Evolutionary conservation across 92 coral and sea anemone genomes (phyloP), one percentile per base, ranked within the genome.

Genomic region (Phenganax stokvisi): DNA sequence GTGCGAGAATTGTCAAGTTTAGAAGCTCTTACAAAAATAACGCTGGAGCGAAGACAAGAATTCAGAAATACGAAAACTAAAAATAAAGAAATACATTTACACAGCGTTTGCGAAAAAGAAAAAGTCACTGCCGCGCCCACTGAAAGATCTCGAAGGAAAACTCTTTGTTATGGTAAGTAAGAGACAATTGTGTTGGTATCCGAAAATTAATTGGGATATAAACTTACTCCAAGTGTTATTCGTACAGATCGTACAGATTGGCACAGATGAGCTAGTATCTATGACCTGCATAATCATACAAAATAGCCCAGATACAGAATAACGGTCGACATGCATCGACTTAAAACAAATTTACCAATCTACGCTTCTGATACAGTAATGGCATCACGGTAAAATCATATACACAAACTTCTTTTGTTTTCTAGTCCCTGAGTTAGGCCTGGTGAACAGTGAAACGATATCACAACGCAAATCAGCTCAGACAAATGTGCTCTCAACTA

Each of bases 11-110:
- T 79, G 12, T 79, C 83, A 60, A 60, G 83, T 79, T 79, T 65
- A 54, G 83, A 79, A 57, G 83, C 67, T 51, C 83, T 79, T 6
- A 79, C 83, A 79, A 79, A 64, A 52, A 28, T 62, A 15, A 79
- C 83, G 12, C 11, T 79, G 37, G 83, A 79, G 74, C 83, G 69
- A 54, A 72, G 83, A 64, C 83, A 29, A 62, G 83, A 79, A 16
- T 27, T 79, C 7, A 63, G 69, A 79, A 79, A 64, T 3, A 64
- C 44, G 55, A 76, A 60, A 76, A 54, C 30, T 76, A 63, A 63
- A 68, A 65, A 79, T 51, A 17, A 54, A 16, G 44, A 79, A 63
- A 68, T 30, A 30, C 73, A 37, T 62, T 64, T 64, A 56, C 74
- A 74, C 17, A 52, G 44, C 51, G 69, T 63, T 47, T n/a, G 31